These are phyloP conservation scores for Neosilurus mollespiculum DNA, from an alignment of 2,797 vertebrate species.

Conservation along the genomic window DNA sequence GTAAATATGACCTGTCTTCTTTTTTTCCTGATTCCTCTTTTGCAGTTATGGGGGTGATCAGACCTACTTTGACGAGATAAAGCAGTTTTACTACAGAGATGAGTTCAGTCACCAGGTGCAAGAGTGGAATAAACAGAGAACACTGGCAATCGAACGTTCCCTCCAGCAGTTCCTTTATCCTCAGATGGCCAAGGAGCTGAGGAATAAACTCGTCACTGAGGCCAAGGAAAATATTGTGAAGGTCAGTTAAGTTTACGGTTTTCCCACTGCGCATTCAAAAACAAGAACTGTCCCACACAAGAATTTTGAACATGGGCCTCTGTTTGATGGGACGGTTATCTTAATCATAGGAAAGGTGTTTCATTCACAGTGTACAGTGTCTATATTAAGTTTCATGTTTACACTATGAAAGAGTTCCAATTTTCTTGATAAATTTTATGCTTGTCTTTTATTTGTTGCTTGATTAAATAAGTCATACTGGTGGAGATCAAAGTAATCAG, in stretches of 20 bases:
- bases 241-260: constrained; percentile 68
- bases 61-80: constrained; percentile 98
- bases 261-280: background rate
- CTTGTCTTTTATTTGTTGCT: background rate
- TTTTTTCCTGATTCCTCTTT: constrained; percentile 23
- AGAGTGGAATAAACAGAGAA: constrained; percentile 98
- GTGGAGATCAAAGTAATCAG: background rate
- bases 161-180: constrained; percentile 96
- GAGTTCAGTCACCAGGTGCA: constrained; percentile 99
- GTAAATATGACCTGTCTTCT: background rate
- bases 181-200: constrained; percentile 97
- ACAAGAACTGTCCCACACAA: background rate
- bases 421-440: background rate
- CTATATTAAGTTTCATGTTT: too few species aligned
- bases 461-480: background rate
- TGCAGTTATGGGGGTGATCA: constrained; percentile 88
- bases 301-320: background rate
- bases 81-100: constrained; percentile 98
- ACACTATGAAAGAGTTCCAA: background rate
- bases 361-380: background rate
- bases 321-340: background rate
- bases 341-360: too few species aligned
- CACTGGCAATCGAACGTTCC: constrained; percentile 89
- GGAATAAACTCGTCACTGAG: constrained; percentile 90
- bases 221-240: constrained; percentile 94